Conservation (phyloP, 2,888 invertebrate species). For the Augochlorella aurata region DNA sequence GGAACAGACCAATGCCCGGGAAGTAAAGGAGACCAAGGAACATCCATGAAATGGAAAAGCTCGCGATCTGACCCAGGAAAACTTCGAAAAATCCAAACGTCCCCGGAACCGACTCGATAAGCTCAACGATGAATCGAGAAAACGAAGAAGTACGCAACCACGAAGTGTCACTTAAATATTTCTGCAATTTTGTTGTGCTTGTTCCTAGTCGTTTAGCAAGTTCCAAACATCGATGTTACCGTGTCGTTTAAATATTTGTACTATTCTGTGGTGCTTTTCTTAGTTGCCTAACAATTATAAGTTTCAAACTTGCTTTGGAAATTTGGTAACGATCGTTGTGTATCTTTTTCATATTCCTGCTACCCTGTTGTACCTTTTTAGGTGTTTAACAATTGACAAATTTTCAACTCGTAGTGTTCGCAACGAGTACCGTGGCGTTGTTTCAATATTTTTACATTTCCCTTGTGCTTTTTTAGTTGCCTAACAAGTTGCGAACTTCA, state of each 20-base stretch:
- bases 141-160: slow-evolving; percentile 77
- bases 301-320: too few relatives aligned
- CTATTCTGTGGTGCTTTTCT: too few relatives aligned
- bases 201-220: background rate
- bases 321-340: too few relatives aligned
- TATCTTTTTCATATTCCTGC: too few relatives aligned
- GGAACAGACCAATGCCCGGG: slow-evolving; percentile 13
- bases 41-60: slow-evolving; percentile 43
- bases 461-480: too few relatives aligned
- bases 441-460: too few relatives aligned
- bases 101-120: slow-evolving; percentile 15
- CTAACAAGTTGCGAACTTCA: too few relatives aligned
- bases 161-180: background rate
- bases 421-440: too few relatives aligned
- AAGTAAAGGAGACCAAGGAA: slow-evolving; percentile 25
- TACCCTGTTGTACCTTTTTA: too few relatives aligned
- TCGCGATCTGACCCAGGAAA: slow-evolving; percentile 25
- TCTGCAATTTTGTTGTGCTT: background rate
- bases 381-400: too few relatives aligned
- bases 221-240: background rate
- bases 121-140: slow-evolving; percentile 77
- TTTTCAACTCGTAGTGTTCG: too few relatives aligned
- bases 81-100: slow-evolving; percentile 8
- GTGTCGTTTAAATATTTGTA: background rate
- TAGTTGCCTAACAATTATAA: too few relatives aligned